These are phyloP conservation scores for Stichopus horrens DNA, from an alignment of 53 echinoderm and acorn worm species.

Conservation along the genomic window DNA sequence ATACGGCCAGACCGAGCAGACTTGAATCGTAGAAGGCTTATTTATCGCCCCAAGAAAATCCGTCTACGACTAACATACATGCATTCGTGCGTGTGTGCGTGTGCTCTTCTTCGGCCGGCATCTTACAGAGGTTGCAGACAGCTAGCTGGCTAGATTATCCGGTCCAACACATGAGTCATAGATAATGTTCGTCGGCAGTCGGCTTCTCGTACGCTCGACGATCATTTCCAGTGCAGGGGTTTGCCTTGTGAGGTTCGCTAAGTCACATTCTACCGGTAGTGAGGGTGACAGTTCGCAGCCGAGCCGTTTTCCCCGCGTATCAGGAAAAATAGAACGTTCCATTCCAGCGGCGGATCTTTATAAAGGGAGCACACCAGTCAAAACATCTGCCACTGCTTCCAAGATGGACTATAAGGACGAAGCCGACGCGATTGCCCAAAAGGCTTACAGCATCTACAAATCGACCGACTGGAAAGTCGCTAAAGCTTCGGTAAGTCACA, in stretches of 20 bases:
- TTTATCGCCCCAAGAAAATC: too few relatives aligned
- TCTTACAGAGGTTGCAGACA: slow-evolving; percentile 8
- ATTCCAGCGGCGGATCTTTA: slow-evolving; percentile 6
- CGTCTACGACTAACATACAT: too few relatives aligned
- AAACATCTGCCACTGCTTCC: neutral
- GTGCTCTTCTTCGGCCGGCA: neutral
- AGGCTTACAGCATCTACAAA: slow-evolving; percentile 66
- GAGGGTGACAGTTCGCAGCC: neutral
- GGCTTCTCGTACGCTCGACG: slow-evolving; percentile 19
- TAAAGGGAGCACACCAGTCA: neutral
- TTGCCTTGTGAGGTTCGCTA: slow-evolving; percentile 7
- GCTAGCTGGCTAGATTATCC: neutral
- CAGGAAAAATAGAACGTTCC: slow-evolving; percentile 6
- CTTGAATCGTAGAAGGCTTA: too few relatives aligned
- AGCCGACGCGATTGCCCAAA: slow-evolving; percentile 63
- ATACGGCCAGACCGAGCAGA: neutral
- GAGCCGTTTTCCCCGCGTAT: slow-evolving; percentile 7
- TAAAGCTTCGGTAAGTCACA: slow-evolving; percentile 71
- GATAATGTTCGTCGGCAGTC: slow-evolving; percentile 41
- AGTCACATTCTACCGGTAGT: slow-evolving; percentile 8
- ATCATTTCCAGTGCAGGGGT: slow-evolving; percentile 33
- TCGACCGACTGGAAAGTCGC: slow-evolving; percentile 80
- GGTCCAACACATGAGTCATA: slow-evolving; percentile 31
- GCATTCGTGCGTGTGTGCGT: neutral
- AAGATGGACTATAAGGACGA: slow-evolving; percentile 78